Base-by-base conservation (phyloP, 30 jellyfish, hydroid and myxozoan genomes). In the Aurelia sp. region DNA sequence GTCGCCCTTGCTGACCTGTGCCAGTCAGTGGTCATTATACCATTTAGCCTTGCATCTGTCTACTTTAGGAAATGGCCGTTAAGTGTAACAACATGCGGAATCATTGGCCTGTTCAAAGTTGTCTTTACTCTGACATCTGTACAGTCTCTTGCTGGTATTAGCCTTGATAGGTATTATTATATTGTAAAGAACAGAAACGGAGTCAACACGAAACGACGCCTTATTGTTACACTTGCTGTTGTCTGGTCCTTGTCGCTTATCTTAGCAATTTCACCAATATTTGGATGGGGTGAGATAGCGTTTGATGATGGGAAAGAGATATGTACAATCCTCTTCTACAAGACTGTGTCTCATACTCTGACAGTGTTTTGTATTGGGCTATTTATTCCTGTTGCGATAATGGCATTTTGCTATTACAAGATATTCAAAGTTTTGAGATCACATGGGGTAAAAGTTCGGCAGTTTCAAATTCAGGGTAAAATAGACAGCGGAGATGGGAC, bases 211-310 rank as follows among this genome's bases (percentile, higher is more conserved):
- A 66, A 63, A 59, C 21, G 50, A 44, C 85, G 89, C 17, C 61
- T 67, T 13, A 61, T 67, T 1, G 27, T 62, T n/a, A 67, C 91
- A 24, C 68, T 86, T 5, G 51, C 53, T 5, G 27, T 74, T 33
- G 91, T 81, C 13, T 92, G 97, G 97, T 27, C 44, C 68, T 58
- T 51, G 19, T 82, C 95, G 15, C 20, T 78, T 22, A 62, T 80
- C 57, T 44, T 86, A 22, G 88, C 98, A 47, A 44, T 92, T 11
- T 41, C 97, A 2, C 98, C 98, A 1, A 53, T 74, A 10, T 87
- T 92, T 30, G 91, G 91, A 30, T 92, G 98, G 98, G 98, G 98
- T 21, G 90, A 79, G 33, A 84, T 92, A 17, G 98, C 95, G 9
- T 92, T 86, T 65, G 97, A 92, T 55, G 87, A 74, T 35, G 98